These are phyloP conservation scores for Adrianichthys oophorus DNA, from an alignment of 2,797 vertebrate genomes.

Conservation along the genomic window DNA sequence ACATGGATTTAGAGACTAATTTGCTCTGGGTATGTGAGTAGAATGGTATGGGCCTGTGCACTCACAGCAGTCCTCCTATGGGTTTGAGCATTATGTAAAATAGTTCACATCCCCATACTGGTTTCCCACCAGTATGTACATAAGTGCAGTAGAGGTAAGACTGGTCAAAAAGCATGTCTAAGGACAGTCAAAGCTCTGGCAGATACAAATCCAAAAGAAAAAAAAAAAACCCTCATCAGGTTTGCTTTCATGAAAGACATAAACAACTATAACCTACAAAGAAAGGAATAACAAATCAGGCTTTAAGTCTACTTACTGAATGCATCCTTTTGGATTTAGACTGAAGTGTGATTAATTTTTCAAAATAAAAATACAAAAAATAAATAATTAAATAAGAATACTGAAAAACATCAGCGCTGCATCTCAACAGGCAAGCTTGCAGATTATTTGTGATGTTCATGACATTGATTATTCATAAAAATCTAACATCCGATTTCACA, in stretches of 20 bases:
- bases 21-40: constrained; percentile 53
- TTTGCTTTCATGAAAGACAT: constrained; percentile 2
- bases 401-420: constrained; percentile 11
- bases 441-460: constrained; percentile 12
- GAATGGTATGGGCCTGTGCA: constrained; percentile 36
- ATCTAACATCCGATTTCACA: constrained; percentile 6
- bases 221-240: constrained; percentile 21
- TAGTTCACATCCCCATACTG: constrained; percentile 43
- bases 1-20: constrained; percentile 59
- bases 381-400: background rate
- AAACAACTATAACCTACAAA: too few relatives aligned
- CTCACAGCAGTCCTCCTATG: constrained; percentile 31
- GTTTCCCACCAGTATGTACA: constrained; percentile 35
- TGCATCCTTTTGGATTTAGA: too few relatives aligned
- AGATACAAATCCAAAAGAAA: constrained; percentile 12
- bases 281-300: too few relatives aligned
- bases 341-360: too few relatives aligned
- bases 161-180: constrained; percentile 17
- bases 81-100: constrained; percentile 53
- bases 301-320: too few relatives aligned
- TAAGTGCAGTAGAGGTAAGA: constrained; percentile 18
- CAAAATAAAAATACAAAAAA: constrained; percentile 5
- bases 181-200: constrained; percentile 22
- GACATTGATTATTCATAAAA: constrained; percentile 17
- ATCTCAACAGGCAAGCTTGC: background rate